These are phyloP conservation scores for Polia nebulosa DNA, from an alignment of 2,888 invertebrate species.

Conservation along the genomic window DNA sequence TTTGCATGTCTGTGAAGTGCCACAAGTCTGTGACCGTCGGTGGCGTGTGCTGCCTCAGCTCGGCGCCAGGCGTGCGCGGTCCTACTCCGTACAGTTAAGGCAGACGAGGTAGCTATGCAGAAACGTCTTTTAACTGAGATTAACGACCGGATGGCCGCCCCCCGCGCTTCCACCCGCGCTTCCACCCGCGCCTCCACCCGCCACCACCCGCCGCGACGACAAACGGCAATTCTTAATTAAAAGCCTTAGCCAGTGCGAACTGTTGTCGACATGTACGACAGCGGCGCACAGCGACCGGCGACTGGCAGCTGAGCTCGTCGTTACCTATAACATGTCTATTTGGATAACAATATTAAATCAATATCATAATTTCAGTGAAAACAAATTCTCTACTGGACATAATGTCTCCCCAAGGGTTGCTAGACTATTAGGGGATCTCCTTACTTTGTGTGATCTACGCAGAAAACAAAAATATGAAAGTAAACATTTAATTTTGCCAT, in stretches of 20 bases:
- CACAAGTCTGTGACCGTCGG: no score
- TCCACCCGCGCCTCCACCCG: neutral
- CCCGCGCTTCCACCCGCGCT: no score
- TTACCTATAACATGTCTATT: neutral
- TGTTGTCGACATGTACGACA: neutral
- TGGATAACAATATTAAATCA: neutral
- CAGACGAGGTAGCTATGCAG: neutral
- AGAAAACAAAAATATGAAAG: neutral
- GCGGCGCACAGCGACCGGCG: neutral
- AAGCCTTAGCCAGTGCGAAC: conserved; percentile 12
- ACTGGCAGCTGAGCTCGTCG: neutral
- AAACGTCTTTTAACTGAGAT: conserved; percentile 20
- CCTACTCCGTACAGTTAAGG: neutral
- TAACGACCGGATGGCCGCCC: conserved; percentile 20
- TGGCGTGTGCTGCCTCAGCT: no score
- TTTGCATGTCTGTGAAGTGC: neutral
- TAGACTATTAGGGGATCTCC: no score
- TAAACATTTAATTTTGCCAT: neutral
- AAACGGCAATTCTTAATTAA: conserved; percentile 44
- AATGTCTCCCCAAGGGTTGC: no score
- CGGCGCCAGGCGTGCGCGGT: no score
- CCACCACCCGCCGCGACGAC: neutral
- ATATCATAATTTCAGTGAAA: neutral
- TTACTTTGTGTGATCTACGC: neutral
- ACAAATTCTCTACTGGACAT: neutral